phyloP scores from a whole-genome alignment of 2,888 invertebrate species.

The Cheilosia soror region DNA sequence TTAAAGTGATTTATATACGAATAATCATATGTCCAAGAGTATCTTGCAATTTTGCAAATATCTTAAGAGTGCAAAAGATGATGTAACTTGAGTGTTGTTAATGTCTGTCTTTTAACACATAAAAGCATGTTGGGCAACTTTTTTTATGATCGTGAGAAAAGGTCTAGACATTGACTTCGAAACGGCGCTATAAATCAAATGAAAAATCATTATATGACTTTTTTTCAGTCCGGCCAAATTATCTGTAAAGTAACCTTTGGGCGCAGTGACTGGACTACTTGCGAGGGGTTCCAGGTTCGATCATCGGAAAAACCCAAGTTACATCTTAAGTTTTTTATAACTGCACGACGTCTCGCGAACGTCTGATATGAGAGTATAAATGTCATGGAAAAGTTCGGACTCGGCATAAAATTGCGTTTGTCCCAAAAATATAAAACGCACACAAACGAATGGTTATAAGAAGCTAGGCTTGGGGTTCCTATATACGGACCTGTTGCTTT shows the following conservation, averaged over 20 bases:
- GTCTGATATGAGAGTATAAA: too few relatives aligned
- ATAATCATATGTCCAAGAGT: background rate
- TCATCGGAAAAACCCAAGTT: too few relatives aligned
- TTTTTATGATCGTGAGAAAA: constrained; percentile 9
- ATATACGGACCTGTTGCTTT: too few relatives aligned
- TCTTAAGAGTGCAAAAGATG: background rate
- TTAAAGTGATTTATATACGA: background rate
- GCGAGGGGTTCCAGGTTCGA: too few relatives aligned
- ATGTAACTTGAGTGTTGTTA: background rate
- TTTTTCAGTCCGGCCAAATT: background rate
- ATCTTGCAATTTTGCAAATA: background rate
- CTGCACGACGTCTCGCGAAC: too few relatives aligned
- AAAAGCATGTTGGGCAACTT: background rate
- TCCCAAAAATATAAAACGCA: too few relatives aligned
- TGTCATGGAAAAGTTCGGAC: too few relatives aligned
- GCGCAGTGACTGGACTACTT: too few relatives aligned
- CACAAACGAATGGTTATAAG: too few relatives aligned
- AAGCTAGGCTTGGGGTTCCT: too few relatives aligned
- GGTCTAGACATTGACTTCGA: background rate
- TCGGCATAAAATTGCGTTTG: too few relatives aligned
- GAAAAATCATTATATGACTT: background rate
- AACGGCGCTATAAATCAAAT: background rate
- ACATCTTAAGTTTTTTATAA: too few relatives aligned
- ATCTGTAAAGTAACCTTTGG: background rate
- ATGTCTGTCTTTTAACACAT: background rate